Percentiles rank a stretch among this genome's conserved stretches.
These are phyloP conservation scores for Cerastis rubricosa DNA, from an alignment of 2,888 invertebrate genomes.

Conservation along the genomic window DNA sequence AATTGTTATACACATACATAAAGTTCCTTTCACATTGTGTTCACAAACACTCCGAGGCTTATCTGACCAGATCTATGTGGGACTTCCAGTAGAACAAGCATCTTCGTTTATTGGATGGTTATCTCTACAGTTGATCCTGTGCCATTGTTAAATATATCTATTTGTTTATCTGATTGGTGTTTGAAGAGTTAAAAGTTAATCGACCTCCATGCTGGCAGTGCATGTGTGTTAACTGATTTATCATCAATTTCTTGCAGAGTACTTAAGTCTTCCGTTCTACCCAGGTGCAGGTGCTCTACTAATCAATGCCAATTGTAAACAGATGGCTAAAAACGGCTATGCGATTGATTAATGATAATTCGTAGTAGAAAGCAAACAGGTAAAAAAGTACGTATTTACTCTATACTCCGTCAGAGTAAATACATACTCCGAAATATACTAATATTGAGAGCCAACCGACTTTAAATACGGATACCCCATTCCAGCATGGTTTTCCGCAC, in stretches of 20 bases:
- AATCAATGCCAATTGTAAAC: neutral
- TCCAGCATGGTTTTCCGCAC: neutral
- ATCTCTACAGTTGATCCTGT: slow-evolving; percentile 50
- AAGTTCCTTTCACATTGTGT: slow-evolving; percentile 68
- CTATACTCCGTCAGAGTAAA: neutral
- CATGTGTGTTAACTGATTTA: slow-evolving; percentile 1
- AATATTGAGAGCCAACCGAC: neutral
- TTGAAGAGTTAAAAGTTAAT: slow-evolving; percentile 39
- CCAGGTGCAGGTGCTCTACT: neutral
- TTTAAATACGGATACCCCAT: neutral
- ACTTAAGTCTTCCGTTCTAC: neutral
- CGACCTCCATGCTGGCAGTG: slow-evolving; percentile 8
- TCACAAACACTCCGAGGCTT: slow-evolving; percentile 46
- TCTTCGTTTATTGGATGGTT: slow-evolving; percentile 49
- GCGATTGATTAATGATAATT: no score
- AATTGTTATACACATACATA: slow-evolving; percentile 71
- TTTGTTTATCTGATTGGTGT: slow-evolving; percentile 46
- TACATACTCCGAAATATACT: neutral
- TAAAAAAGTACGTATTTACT: neutral
- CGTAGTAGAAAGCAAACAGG: neutral
- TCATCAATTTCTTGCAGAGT: slow-evolving; percentile 18
- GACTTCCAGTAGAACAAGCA: slow-evolving; percentile 56
- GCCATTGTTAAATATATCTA: slow-evolving; percentile 54
- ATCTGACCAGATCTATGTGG: slow-evolving; percentile 63
- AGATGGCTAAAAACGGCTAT: neutral